Percentiles rank a stretch among this genome's conserved stretches.
These are phyloP conservation scores for Adelosebastes latens DNA, from an alignment of 2,797 vertebrate species.

Conservation along the genomic window DNA sequence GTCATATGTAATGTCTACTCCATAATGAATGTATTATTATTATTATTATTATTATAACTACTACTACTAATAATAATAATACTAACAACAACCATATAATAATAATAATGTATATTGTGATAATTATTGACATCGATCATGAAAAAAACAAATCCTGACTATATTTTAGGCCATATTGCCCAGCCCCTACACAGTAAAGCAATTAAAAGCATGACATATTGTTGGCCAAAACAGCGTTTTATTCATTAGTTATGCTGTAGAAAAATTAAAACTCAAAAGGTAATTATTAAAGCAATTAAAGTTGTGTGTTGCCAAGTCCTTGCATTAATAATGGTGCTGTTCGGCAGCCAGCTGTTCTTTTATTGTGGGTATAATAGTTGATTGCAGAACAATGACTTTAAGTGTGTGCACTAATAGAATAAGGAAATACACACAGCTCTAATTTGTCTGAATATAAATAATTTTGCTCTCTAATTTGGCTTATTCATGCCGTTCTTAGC, in stretches of 20 bases:
- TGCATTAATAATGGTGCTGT: conserved; percentile 42
- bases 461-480: background rate
- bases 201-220: background rate
- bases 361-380: conserved; percentile 1
- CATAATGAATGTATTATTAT: no score
- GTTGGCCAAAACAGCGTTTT: background rate
- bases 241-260: background rate
- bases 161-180: background rate
- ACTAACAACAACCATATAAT: no score
- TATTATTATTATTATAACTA: no score
- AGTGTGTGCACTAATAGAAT: background rate
- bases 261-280: conserved; percentile 8
- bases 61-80: no score
- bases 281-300: conserved; percentile 50
- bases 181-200: background rate
- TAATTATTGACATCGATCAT: background rate
- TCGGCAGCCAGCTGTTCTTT: conserved; percentile 46
- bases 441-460: background rate
- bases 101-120: background rate
- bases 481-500: background rate
- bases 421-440: background rate
- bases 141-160: background rate
- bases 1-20: no score
- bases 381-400: conserved; percentile 1
- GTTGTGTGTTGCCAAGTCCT: background rate